phyloP scores from a whole-genome alignment of 2,888 invertebrate genomes.

The Minunthozetes semirufus region DNA sequence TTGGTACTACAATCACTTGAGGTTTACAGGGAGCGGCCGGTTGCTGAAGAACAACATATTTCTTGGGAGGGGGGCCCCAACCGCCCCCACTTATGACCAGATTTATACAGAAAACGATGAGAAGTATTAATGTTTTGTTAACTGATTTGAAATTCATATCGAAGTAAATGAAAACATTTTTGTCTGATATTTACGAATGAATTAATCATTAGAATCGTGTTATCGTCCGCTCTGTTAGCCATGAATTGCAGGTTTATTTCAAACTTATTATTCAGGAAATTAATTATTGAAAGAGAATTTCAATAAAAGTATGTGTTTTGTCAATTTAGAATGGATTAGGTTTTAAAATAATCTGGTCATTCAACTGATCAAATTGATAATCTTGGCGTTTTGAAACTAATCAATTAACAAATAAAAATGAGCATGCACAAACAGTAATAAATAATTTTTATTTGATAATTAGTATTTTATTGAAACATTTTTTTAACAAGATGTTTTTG shows the following conservation, averaged over 20 bases:
- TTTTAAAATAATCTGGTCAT: too few species aligned
- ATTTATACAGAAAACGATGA: background rate
- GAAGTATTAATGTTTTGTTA: background rate
- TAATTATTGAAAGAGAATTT: too few species aligned
- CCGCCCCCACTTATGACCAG: background rate
- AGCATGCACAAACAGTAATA: too few species aligned
- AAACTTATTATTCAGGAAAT: background rate
- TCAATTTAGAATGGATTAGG: too few species aligned
- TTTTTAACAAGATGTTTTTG: too few species aligned
- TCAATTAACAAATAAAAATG: too few species aligned
- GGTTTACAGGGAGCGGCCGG: background rate
- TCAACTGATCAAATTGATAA: too few species aligned
- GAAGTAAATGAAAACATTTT: background rate
- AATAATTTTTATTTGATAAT: too few species aligned
- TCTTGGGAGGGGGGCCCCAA: conserved; percentile 1
- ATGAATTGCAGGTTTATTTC: background rate
- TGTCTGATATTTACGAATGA: background rate
- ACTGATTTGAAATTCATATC: background rate
- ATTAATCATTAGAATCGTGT: background rate
- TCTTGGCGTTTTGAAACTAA: too few species aligned
- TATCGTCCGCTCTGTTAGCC: background rate
- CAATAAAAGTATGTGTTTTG: too few species aligned
- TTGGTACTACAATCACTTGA: conserved; percentile 1
- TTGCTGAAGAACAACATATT: background rate
- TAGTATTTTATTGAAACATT: too few species aligned